phyloP scores from a whole-genome alignment of 2,888 invertebrate species.

The Pyrrhosoma nymphula region DNA sequence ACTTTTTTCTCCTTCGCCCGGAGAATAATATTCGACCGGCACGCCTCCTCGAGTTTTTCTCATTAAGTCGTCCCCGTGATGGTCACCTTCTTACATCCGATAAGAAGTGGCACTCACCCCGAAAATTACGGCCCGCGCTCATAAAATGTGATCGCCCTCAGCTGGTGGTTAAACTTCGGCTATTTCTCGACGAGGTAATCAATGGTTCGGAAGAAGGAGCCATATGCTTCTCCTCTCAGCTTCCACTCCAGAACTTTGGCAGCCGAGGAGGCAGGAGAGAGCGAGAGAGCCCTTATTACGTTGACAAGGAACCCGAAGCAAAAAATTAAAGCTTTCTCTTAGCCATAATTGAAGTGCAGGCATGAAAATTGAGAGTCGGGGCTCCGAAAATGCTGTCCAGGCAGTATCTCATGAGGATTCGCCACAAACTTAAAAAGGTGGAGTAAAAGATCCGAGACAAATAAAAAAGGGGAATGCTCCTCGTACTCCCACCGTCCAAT shows the following conservation, averaged over 20 bases:
- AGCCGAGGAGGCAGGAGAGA: not conserved
- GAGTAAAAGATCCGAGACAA: too few species aligned
- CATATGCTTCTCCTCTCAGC: not conserved
- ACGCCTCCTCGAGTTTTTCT: not conserved
- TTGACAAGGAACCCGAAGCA: not conserved
- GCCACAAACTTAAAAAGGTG: too few species aligned
- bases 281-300: not conserved
- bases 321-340: too few species aligned
- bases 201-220: not conserved
- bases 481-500: too few species aligned
- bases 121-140: not conserved
- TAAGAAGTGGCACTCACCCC: not conserved
- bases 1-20: not conserved
- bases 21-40: not conserved
- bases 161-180: not conserved
- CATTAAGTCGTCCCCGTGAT: not conserved
- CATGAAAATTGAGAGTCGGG: too few species aligned
- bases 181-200: not conserved
- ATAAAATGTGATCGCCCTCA: not conserved
- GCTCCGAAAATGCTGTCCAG: too few species aligned
- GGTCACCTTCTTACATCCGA: slow-evolving; percentile 18
- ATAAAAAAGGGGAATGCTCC: too few species aligned
- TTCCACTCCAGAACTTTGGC: too few species aligned
- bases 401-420: too few species aligned
- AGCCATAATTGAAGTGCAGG: too few species aligned